Evolutionary conservation across 2,113 vertebrate species (phyloP).

Genomic region (Stegastes partitus): DNA sequence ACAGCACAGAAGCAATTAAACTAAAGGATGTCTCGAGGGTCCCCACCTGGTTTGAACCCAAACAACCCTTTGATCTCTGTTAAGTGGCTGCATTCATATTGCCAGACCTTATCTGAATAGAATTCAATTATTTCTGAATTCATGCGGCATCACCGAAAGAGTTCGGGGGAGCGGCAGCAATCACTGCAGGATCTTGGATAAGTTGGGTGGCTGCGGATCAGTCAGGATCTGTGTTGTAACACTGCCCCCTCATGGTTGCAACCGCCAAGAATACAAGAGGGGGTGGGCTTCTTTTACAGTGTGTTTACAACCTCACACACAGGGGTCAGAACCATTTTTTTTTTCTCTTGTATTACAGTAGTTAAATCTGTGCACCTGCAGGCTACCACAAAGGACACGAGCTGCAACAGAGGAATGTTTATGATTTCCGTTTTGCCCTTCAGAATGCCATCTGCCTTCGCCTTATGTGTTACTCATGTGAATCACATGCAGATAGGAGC

Average conservation of each 20-base stretch:
- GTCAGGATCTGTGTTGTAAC: slow-evolving; percentile 55
- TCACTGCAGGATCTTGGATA: slow-evolving; percentile 59
- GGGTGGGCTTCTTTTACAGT: background rate
- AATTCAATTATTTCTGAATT: slow-evolving; percentile 73
- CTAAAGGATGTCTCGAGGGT: slow-evolving; percentile 74
- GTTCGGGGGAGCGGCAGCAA: slow-evolving; percentile 37
- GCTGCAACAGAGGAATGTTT: slow-evolving; percentile 15
- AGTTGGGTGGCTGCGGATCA: slow-evolving; percentile 14
- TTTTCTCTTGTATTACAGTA: slow-evolving; percentile 24
- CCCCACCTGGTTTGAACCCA: slow-evolving; percentile 77
- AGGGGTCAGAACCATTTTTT: slow-evolving; percentile 23
- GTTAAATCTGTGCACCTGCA: slow-evolving; percentile 27
- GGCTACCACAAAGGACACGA: slow-evolving; percentile 17
- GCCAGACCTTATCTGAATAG: slow-evolving; percentile 63
- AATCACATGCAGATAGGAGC: slow-evolving; percentile 24
- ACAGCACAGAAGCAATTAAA: slow-evolving; percentile 78
- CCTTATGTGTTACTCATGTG: slow-evolving; percentile 37
- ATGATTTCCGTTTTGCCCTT: slow-evolving; percentile 6
- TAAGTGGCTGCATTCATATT: slow-evolving; percentile 65
- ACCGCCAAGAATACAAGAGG: background rate
- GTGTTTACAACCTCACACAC: slow-evolving; percentile 14
- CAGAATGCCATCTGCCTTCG: slow-evolving; percentile 47
- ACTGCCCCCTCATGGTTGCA: slow-evolving; percentile 76
- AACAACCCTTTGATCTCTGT: slow-evolving; percentile 74
- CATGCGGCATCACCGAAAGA: slow-evolving; percentile 60